phyloP scores from a whole-genome alignment of 23 tunicate species.

The Oikopleura dioica region DNA sequence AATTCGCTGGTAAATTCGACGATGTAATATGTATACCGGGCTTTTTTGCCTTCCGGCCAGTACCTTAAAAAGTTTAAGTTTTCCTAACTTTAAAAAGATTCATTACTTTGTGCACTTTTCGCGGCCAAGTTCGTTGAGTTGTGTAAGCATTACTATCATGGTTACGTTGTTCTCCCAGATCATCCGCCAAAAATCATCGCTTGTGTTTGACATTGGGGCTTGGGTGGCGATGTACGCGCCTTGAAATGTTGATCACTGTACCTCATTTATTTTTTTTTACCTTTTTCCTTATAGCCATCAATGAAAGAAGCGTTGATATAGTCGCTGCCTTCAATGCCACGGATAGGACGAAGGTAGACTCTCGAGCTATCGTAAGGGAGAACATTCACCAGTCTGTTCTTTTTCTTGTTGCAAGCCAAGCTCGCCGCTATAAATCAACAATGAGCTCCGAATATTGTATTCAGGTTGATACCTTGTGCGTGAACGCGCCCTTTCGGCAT shows the following conservation, averaged over 20 bases:
- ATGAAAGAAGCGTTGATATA: constrained; percentile 93
- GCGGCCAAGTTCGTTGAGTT: constrained; percentile 64
- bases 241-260: constrained; percentile 14
- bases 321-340: constrained; percentile 95
- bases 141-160: constrained; percentile 92
- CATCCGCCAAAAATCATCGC: constrained; percentile 98
- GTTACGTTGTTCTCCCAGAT: constrained; percentile 96
- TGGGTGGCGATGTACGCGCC: constrained; percentile 94
- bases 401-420: constrained; percentile 74
- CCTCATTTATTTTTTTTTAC: background rate
- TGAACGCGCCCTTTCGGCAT: background rate
- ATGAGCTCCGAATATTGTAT: background rate
- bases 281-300: constrained; percentile 67
- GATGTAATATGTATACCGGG: constrained; percentile 80
- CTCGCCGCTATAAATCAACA: constrained; percentile 36
- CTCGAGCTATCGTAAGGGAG: constrained; percentile 83
- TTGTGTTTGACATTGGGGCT: constrained; percentile 84
- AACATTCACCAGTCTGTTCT: constrained; percentile 84
- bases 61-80: constrained; percentile 16
- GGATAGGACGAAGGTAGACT: constrained; percentile 57
- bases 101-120: constrained; percentile 16
- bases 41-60: constrained; percentile 85
- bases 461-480: background rate
- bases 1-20: constrained; percentile 90
- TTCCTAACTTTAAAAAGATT: background rate